Evolutionary conservation across 2,888 invertebrate genomes (phyloP).

Genomic region (Tubulanus polymorphus): DNA sequence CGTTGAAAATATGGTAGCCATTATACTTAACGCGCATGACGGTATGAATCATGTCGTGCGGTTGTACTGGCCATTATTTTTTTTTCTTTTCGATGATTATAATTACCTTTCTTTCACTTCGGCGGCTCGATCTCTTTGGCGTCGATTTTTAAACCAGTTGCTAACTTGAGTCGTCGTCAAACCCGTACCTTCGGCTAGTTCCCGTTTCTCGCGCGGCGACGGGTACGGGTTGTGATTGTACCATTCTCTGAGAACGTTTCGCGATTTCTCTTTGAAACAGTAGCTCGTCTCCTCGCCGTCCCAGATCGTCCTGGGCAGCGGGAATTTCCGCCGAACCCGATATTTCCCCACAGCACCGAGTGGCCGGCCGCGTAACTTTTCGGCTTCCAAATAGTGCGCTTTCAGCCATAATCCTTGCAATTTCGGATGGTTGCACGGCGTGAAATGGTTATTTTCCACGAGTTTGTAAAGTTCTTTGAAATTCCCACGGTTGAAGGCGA

Average conservation of each 20-base stretch:
- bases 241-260: slow-evolving; percentile 87
- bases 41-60: no score
- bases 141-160: slow-evolving; percentile 98
- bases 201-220: slow-evolving; percentile 90
- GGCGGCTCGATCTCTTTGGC: slow-evolving; percentile 91
- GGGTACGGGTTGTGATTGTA: slow-evolving; percentile 86
- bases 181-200: slow-evolving; percentile 90
- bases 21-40: no score
- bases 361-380: slow-evolving; percentile 86
- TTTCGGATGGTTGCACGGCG: slow-evolving; percentile 90
- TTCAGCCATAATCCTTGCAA: slow-evolving; percentile 93
- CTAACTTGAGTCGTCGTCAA: slow-evolving; percentile 90
- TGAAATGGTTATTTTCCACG: slow-evolving; percentile 90
- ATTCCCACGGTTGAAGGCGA: slow-evolving; percentile 77
- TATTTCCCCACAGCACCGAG: slow-evolving; percentile 76
- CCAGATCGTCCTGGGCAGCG: slow-evolving; percentile 96
- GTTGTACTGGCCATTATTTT: no score
- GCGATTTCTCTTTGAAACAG: slow-evolving; percentile 81
- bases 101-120: slow-evolving; percentile 59
- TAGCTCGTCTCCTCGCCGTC: slow-evolving; percentile 99
- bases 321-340: slow-evolving; percentile 92
- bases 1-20: no score
- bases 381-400: slow-evolving; percentile 98
- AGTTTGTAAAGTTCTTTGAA: slow-evolving; percentile 96
- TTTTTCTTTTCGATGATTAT: no score